A percentile compares a stretch with the other conserved stretches of the same genome.
These are phyloP conservation scores for Dendrolimus houi DNA, from an alignment of 2,888 invertebrate species.

Conservation along the genomic window DNA sequence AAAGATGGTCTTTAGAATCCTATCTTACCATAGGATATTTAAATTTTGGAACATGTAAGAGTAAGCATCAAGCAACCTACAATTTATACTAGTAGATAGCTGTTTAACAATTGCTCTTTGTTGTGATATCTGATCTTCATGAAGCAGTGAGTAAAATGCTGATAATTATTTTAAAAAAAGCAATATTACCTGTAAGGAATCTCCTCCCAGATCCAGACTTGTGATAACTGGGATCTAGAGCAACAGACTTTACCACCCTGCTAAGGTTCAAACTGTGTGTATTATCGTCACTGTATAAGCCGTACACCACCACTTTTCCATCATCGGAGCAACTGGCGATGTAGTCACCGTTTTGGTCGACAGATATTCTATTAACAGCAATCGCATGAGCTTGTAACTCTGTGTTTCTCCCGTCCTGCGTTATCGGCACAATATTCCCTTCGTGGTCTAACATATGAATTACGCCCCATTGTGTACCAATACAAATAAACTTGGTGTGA, in stretches of 20 bases:
- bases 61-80: no score
- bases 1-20: no score
- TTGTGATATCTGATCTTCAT: neutral
- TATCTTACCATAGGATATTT: no score
- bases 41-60: no score
- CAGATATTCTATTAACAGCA: slow-evolving; percentile 95
- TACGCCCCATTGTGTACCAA: slow-evolving; percentile 94
- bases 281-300: slow-evolving; percentile 89
- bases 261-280: slow-evolving; percentile 87
- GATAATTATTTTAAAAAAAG: neutral
- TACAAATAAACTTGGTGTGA: slow-evolving; percentile 94
- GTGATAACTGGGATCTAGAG: slow-evolving; percentile 88
- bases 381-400: slow-evolving; percentile 88
- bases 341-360: slow-evolving; percentile 95
- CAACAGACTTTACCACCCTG: slow-evolving; percentile 89
- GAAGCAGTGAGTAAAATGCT: neutral
- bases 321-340: slow-evolving; percentile 95
- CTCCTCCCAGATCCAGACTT: slow-evolving; percentile 85
- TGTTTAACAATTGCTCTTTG: no score
- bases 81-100: no score
- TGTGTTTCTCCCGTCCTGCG: slow-evolving; percentile 77
- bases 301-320: slow-evolving; percentile 90
- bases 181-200: slow-evolving; percentile 81
- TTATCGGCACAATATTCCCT: slow-evolving; percentile 83
- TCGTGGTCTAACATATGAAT: slow-evolving; percentile 94